phyloP scores from a whole-genome alignment of 2,797 vertebrate species.

The Enteromius viviparus region DNA sequence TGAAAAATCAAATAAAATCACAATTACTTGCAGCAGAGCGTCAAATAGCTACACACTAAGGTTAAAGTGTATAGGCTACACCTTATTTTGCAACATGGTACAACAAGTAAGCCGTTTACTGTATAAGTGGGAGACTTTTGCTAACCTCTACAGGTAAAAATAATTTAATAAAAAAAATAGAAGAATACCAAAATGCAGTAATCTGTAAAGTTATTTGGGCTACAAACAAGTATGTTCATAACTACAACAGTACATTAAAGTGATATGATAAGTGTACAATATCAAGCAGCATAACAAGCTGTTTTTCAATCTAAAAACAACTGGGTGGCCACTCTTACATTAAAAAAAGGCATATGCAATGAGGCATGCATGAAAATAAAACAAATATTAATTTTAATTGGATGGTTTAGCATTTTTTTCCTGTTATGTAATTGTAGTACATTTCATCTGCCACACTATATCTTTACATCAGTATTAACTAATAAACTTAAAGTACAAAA shows the following conservation, averaged over 20 bases:
- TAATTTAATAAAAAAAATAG: neutral
- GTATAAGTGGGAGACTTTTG: neutral
- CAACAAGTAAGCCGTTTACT: neutral
- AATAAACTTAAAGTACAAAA: neutral
- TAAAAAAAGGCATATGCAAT: neutral
- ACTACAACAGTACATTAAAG: neutral
- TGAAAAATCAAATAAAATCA: neutral
- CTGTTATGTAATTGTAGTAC: neutral
- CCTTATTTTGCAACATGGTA: neutral
- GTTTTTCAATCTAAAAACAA: neutral
- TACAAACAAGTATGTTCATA: neutral
- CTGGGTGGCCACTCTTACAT: neutral
- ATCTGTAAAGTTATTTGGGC: neutral
- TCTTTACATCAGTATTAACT: neutral
- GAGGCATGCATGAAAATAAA: neutral
- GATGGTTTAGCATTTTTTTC: neutral
- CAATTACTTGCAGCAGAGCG: neutral
- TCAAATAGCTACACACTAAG: neutral
- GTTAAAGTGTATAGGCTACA: neutral
- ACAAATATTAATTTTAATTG: neutral
- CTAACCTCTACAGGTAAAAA: neutral
- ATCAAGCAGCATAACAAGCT: neutral
- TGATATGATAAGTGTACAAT: neutral
- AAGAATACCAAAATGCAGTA: neutral
- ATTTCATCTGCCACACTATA: neutral